Conservation (phyloP, 2,888 invertebrate species). For the Ashinkailepas kermadecensis region DNA sequence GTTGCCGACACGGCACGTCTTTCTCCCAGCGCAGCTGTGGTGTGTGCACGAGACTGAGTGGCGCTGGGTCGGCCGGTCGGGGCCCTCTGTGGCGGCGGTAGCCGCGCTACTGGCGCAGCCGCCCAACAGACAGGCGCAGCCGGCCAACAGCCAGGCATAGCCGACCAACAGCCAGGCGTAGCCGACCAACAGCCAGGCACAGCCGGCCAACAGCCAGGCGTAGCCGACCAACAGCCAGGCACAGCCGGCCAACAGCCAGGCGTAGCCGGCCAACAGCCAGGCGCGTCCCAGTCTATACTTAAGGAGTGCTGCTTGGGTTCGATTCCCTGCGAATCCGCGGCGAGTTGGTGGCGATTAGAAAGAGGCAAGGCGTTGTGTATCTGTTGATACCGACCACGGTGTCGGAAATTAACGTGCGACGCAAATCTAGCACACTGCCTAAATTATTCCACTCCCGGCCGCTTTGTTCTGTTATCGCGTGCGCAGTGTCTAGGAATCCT, state of each 20-base stretch:
- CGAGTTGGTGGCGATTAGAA: background rate
- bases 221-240: too few species aligned
- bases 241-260: background rate
- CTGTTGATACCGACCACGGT: background rate
- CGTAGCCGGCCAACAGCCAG: background rate
- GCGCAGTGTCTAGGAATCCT: background rate
- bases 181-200: background rate
- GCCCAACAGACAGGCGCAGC: too few species aligned
- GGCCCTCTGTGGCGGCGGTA: background rate
- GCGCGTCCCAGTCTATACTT: background rate
- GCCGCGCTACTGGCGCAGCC: background rate
- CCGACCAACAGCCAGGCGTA: background rate
- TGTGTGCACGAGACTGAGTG: background rate
- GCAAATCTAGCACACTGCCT: background rate
- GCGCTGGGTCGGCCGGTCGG: background rate
- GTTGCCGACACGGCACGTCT: conserved; percentile 1
- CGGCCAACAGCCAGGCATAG: too few species aligned
- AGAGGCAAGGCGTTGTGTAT: background rate
- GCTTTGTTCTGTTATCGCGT: background rate
- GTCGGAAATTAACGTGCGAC: background rate
- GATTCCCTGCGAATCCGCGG: background rate
- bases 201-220: too few species aligned
- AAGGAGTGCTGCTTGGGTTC: background rate
- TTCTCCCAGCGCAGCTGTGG: background rate
- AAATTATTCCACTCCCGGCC: conserved; percentile 1